phyloP scores from a whole-genome alignment of 92 coral and sea anemone genomes.

The Anthopleura xanthogrammica region DNA sequence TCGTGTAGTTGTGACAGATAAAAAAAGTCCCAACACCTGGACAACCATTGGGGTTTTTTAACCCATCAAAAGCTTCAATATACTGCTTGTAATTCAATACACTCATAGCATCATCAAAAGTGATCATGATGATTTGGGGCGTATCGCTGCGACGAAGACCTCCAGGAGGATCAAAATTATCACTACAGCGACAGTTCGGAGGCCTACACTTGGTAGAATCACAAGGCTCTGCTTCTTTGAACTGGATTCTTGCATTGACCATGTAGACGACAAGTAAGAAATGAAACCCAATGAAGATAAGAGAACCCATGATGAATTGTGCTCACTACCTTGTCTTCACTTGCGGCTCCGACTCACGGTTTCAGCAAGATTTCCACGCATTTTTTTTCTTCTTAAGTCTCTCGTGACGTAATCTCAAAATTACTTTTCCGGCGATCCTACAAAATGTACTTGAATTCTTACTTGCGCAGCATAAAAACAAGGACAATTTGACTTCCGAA shows the following conservation, averaged over 20 bases:
- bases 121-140: slow-evolving; percentile 73
- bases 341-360: too few species aligned
- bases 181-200: slow-evolving; percentile 78
- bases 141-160: slow-evolving; percentile 42
- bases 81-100: slow-evolving; percentile 52
- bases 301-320: neutral
- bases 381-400: neutral
- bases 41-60: slow-evolving; percentile 73
- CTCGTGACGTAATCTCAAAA: neutral
- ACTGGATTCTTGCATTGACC: neutral
- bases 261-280: neutral
- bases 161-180: slow-evolving; percentile 68
- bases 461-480: neutral
- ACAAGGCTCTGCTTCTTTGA: slow-evolving; percentile 70
- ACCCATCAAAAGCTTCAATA: slow-evolving; percentile 50
- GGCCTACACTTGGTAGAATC: slow-evolving; percentile 53
- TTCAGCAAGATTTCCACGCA: neutral
- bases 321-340: neutral
- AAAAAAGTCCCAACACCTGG: slow-evolving; percentile 75
- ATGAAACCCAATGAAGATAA: neutral
- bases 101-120: slow-evolving; percentile 71
- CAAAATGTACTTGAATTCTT: neutral
- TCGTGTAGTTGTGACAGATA: slow-evolving; percentile 68
- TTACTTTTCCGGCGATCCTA: neutral
- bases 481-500: neutral